These are phyloP conservation scores for Psilanteris sp. DNA, from an alignment of 1,140 invertebrate genomes.

Conservation along the genomic window DNA sequence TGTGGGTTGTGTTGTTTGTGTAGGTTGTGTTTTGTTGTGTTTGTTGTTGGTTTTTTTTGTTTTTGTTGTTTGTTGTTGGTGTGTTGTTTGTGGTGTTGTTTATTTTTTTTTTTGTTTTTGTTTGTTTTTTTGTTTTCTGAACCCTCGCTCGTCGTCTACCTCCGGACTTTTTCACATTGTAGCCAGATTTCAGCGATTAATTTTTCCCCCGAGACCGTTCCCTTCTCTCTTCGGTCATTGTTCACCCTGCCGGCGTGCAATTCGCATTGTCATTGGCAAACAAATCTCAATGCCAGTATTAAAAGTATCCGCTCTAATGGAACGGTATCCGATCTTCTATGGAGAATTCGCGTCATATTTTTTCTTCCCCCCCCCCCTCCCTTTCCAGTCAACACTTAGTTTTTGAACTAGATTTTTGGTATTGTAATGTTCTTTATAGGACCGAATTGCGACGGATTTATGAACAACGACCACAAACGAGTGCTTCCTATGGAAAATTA, in stretches of 20 bases:
- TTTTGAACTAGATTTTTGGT: slow-evolving; percentile 17
- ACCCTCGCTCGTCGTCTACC: slow-evolving; percentile 68
- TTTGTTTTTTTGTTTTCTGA: too few species aligned
- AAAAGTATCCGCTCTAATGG: slow-evolving; percentile 75
- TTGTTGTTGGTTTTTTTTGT: too few species aligned
- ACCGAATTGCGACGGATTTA: too few species aligned
- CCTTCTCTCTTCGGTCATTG: slow-evolving; percentile 54
- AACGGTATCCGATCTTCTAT: slow-evolving; percentile 66
- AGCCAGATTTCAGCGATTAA: slow-evolving; percentile 79
- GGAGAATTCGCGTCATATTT: slow-evolving; percentile 32
- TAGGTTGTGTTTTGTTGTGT: too few species aligned
- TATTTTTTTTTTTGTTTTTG: too few species aligned
- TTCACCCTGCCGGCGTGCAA: slow-evolving; percentile 43
- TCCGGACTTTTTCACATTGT: slow-evolving; percentile 77
- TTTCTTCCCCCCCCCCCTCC: neutral
- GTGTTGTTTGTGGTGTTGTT: too few species aligned
- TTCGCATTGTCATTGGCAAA: slow-evolving; percentile 76
- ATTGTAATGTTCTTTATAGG: slow-evolving; percentile 6
- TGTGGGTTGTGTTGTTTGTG: too few species aligned
- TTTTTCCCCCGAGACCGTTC: slow-evolving; percentile 70
- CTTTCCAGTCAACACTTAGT: neutral
- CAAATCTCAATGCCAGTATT: slow-evolving; percentile 76
- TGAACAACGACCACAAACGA: too few species aligned
- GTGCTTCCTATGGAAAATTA: too few species aligned
- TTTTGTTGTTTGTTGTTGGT: too few species aligned